Evolutionary conservation across 2,113 vertebrate genomes (phyloP).

Genomic region (Hystrix cristata): DNA sequence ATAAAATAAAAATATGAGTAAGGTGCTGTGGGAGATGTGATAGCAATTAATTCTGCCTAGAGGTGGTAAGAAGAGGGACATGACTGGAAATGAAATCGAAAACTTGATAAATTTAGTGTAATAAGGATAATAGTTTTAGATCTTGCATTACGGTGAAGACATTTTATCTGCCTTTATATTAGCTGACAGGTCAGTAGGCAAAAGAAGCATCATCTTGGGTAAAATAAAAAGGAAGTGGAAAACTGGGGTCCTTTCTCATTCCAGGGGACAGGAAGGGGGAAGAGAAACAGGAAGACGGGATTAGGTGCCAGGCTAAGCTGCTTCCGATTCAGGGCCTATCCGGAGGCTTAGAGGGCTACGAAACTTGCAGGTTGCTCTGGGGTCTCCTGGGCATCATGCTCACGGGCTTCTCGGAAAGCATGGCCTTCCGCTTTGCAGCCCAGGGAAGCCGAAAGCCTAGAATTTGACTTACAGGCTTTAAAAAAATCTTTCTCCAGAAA

Average conservation of each 20-base stretch:
- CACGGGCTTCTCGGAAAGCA: neutral
- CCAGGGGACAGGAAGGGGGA: neutral
- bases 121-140: conserved; percentile 55
- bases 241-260: neutral
- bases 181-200: neutral
- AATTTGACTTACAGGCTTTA: neutral
- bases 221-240: neutral
- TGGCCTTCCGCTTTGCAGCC: neutral
- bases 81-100: conserved; percentile 56
- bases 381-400: neutral
- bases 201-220: neutral
- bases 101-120: conserved; percentile 28
- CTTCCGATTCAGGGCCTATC: neutral
- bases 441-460: neutral
- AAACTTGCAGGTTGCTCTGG: neutral
- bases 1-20: conserved; percentile 62
- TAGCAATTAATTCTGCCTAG: conserved; percentile 72
- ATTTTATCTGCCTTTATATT: neutral
- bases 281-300: neutral
- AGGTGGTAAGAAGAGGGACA: conserved; percentile 49
- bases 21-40: conserved; percentile 43
- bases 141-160: neutral
- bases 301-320: neutral
- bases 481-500: neutral
- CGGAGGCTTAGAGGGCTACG: neutral